phyloP scores from a whole-genome alignment of 2,797 vertebrate genomes.

The Sitta carolinensis region DNA sequence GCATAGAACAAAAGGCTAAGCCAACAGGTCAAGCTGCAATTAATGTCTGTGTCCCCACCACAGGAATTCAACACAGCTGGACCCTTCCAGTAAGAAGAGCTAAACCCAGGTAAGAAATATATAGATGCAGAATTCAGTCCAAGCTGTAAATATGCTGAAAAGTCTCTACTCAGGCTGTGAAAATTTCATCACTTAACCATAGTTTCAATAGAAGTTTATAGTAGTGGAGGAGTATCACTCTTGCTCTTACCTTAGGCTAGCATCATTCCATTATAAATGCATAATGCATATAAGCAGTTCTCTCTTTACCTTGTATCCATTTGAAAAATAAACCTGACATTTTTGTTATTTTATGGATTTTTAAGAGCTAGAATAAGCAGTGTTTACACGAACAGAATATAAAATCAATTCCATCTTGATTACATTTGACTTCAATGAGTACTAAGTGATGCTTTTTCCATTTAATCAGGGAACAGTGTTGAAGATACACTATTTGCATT shows the following conservation, averaged over 20 bases:
- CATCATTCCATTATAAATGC: not conserved
- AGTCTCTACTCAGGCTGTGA: not conserved
- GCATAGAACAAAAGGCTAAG: not conserved
- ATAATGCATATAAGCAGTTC: not conserved
- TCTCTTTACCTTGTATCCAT: constrained; percentile 26
- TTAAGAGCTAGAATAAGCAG: constrained; percentile 55
- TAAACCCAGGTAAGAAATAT: too few species aligned
- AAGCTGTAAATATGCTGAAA: not conserved
- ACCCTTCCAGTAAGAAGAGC: too few species aligned
- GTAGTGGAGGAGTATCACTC: not conserved
- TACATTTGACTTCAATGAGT: constrained; percentile 71
- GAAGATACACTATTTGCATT: constrained; percentile 62
- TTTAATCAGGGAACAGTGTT: constrained; percentile 65
- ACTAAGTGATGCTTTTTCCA: constrained; percentile 67
- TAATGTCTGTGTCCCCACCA: not conserved
- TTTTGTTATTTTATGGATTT: constrained; percentile 68
- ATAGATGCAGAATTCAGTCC: not conserved
- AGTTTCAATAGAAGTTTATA: not conserved
- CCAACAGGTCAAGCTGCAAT: not conserved
- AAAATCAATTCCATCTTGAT: constrained; percentile 74
- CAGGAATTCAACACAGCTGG: accelerated
- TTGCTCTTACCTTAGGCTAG: not conserved
- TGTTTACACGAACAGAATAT: constrained; percentile 68
- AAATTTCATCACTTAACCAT: not conserved
- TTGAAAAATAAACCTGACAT: constrained; percentile 56